Base-by-base conservation (phyloP, 2,888 invertebrate genomes). In the Drosophila parthenogenetica region DNA sequence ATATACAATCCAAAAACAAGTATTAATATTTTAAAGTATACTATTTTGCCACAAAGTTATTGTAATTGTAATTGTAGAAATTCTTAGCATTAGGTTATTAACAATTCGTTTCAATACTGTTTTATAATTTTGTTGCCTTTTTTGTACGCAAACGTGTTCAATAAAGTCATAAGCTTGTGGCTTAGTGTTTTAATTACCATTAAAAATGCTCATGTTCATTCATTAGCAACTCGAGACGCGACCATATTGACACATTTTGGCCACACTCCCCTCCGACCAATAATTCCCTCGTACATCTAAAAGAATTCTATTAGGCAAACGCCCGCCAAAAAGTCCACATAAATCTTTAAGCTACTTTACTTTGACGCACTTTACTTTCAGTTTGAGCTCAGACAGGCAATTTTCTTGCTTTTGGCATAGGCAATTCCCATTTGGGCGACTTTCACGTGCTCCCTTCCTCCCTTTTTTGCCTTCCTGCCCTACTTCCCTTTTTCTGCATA, bases 261-360 rank as follows among this genome's bases (percentile, higher is more conserved):
- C 66, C 54, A 42, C n/a, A 17, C 22, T 14, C 49, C 57, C 32
- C 5, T 5, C 17, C 22, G 5, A 11, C 8, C 0, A 5, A 5
- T 16, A 40, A 5, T 3, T 7, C 1, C n/a, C 16, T 42, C 7
- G 40, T 17, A 37, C 37, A 32, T 32, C 35, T 10, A 49, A 59
- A 51, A 61, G 51, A 71, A 77, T 79, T 81, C 82, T 77, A 79
- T 81, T 77, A 71, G 74, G 69, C 77, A 74, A 84, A 76, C 73
- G 69, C 69, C 68, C 61, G 69, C 60, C 73, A 65, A 69, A 64
- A 35, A 35, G 35, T 35, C 79, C 54, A 81, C 79, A 86, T 83
- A 86, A 83, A 83, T 86, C 84, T 87, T 73, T 82, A 81, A 87
- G 87, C 87, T 87, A 82, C 85, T 85, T 85, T 81, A 71, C 79